Percentiles rank a stretch among this genome's conserved stretches.
Conservation (phyloP, 1,140 invertebrate species). For the Leptinotarsa undecemlineata region DNA sequence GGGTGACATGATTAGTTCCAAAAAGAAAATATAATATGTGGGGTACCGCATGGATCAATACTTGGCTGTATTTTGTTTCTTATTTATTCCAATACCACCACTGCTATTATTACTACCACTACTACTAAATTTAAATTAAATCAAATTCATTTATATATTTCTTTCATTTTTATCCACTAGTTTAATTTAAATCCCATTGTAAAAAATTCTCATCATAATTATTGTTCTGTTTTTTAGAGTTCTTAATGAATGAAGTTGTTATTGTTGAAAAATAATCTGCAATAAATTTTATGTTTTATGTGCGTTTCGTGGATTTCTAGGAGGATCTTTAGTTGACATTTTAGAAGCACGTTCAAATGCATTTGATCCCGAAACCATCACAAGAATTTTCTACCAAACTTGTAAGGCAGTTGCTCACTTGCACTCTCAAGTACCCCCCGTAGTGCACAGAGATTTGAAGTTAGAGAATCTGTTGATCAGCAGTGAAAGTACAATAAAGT, state of each 20-base stretch:
- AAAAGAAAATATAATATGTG: neutral
- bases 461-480: constrained; percentile 75
- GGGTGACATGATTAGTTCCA: too few species aligned
- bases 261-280: neutral
- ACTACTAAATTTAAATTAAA: too few species aligned
- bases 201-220: neutral
- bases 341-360: constrained; percentile 68
- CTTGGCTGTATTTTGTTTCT: too few species aligned
- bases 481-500: constrained; percentile 81
- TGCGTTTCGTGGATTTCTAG: constrained; percentile 49
- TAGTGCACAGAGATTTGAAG: constrained; percentile 93
- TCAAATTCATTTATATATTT: too few species aligned
- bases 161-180: too few species aligned
- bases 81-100: too few species aligned
- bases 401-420: constrained; percentile 89
- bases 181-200: too few species aligned
- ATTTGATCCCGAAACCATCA: constrained; percentile 75
- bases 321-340: constrained; percentile 81
- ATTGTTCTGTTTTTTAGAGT: neutral
- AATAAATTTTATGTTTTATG: neutral
- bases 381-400: constrained; percentile 89
- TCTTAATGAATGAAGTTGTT: neutral
- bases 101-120: too few species aligned
- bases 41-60: neutral
- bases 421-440: constrained; percentile 86